These are phyloP conservation scores for Phlogophora meticulosa DNA, from an alignment of 2,888 invertebrate genomes.

Conservation along the genomic window DNA sequence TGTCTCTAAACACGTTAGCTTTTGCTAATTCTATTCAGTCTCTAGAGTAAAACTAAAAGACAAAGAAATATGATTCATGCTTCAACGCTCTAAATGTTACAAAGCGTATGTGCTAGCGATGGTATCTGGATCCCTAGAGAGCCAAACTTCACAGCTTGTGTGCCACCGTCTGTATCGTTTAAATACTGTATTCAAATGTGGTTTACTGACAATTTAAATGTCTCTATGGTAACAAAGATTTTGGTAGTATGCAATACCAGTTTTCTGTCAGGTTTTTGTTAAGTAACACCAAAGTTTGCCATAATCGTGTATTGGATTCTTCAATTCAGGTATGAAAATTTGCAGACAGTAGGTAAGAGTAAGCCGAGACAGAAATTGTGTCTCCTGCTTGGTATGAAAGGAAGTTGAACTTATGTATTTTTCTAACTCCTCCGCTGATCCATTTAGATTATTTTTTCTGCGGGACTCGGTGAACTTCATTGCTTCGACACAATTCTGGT, in stretches of 20 bases:
- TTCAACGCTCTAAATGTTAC: constrained; percentile 18
- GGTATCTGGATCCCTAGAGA: constrained; percentile 24
- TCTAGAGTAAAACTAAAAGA: constrained; percentile 1
- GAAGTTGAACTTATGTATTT: too few relatives aligned
- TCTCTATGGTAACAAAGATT: not conserved
- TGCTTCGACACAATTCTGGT: too few relatives aligned
- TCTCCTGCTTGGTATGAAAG: too few relatives aligned
- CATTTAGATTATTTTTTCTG: too few relatives aligned
- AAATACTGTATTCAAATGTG: not conserved
- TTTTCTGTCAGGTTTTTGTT: not conserved
- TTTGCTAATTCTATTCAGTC: not conserved
- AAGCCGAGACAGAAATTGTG: too few relatives aligned
- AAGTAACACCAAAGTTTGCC: too few relatives aligned
- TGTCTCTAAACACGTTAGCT: constrained; percentile 3
- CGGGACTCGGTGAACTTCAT: too few relatives aligned
- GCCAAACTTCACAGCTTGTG: not conserved
- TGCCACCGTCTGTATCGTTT: constrained; percentile 2
- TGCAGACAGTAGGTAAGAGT: too few relatives aligned
- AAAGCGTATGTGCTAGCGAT: constrained; percentile 7
- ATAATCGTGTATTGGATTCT: too few relatives aligned
- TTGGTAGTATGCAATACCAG: not conserved
- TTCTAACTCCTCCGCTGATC: too few relatives aligned
- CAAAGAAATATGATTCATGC: constrained; percentile 9
- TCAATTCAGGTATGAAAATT: too few relatives aligned
- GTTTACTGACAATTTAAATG: constrained; percentile 5